Conservation (phyloP, 37 sponge, comb jelly and placozoan genomes). For the Diacarnus erythraeanus region DNA sequence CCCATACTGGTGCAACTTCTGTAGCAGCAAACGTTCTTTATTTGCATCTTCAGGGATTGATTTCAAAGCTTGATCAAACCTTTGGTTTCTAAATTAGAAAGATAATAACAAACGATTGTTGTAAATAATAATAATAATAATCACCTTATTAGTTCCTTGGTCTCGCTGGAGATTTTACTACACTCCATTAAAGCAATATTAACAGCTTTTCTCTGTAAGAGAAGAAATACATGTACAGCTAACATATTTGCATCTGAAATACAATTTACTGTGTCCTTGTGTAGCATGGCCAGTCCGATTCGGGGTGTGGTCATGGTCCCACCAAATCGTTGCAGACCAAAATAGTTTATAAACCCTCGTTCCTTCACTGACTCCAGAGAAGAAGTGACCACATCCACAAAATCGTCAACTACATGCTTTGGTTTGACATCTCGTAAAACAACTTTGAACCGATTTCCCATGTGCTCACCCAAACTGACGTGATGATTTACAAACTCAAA, state of each 20-base stretch:
- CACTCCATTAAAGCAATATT: not conserved
- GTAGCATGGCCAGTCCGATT: conserved; percentile 42
- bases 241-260: conserved; percentile 48
- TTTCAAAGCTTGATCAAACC: not conserved
- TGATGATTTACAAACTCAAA: conserved; percentile 13
- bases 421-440: conserved; percentile 27
- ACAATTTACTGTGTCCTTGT: conserved; percentile 27
- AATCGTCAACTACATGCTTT: not conserved
- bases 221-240: not conserved
- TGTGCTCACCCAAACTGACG: conserved; percentile 33
- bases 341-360: conserved; percentile 59
- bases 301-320: not conserved
- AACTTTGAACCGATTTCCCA: conserved; percentile 51
- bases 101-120: too few relatives aligned
- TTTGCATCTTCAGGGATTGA: conserved; percentile 18
- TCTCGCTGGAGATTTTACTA: not conserved
- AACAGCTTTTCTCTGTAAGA: not conserved
- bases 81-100: not conserved
- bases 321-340: conserved; percentile 51
- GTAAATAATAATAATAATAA: too few relatives aligned
- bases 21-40: conserved; percentile 35
- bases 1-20: conserved; percentile 17
- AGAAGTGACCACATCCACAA: not conserved
- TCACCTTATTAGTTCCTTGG: conserved; percentile 8
- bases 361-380: conserved; percentile 13